Base-by-base conservation (phyloP, 2,113 vertebrate species). In the Caretta caretta region DNA sequence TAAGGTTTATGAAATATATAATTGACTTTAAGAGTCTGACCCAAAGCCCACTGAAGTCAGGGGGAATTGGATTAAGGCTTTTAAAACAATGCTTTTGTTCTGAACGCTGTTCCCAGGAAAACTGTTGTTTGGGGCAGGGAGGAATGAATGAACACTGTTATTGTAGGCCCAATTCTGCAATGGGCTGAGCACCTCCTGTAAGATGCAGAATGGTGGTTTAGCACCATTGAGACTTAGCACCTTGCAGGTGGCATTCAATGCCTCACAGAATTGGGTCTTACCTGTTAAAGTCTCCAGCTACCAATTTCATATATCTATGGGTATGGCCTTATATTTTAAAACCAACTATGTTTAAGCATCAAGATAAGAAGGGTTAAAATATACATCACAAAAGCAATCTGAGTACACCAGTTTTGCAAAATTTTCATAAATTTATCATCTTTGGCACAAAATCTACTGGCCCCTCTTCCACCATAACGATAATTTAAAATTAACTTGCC, bases 21-120 rank as follows among this genome's bases (percentile, higher is more conserved):
- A 29, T 92, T 84, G 85, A 93, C 69, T 89, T 94, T 78, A 86
- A 93, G 96, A 90, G 84, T 6, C 13, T 6, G 59, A 94, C 72
- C 27, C 80, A 82, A 84, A 87, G 46, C 48, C 72, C 0, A 0
- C 3, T 0, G 1, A 88, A 88, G 10, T 51, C n/a, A 88, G 91
- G 91, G 56, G 35, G 51, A 78, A 42, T 69, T 49, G 90, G 9
- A 6, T 93, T 9, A 9, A 24, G n/a, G 51, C 49, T 86, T 86
- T 59, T 69, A 76, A 82, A 79, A 57, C 56, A 57, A 57, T 27
- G 10, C 5, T 62, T 62, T 31, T 62, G 12, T 62, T 62, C 57
- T 62, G 57, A 62, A 62, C 27, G 12, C 57, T 62, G 57, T 62
- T 62, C 11, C 57, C 12, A 62, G 13, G 57, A 31, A 31, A 62